phyloP scores from a whole-genome alignment of 2,797 vertebrate species.

The Spondyliosoma cantharus region DNA sequence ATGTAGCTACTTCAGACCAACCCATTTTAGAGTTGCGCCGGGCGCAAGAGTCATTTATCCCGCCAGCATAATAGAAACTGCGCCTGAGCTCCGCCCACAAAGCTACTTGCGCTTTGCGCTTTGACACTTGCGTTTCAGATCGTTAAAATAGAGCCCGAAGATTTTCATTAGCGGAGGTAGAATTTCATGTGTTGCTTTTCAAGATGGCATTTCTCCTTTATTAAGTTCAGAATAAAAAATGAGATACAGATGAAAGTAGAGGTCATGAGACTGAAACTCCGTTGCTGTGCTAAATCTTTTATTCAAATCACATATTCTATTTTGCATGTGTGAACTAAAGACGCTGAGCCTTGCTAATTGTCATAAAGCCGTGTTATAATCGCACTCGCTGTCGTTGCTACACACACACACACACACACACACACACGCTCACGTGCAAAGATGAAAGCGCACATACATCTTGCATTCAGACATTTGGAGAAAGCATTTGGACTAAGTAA shows the following conservation, averaged over 20 bases:
- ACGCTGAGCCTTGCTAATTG: conserved; percentile 7
- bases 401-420: background rate
- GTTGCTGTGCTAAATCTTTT: conserved; percentile 4
- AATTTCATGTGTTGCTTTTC: conserved; percentile 29
- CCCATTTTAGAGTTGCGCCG: too few species aligned
- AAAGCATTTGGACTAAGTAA: conserved; percentile 61
- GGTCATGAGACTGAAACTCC: background rate
- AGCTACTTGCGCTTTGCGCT: too few species aligned
- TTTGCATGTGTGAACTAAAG: conserved; percentile 10
- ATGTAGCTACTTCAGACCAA: too few species aligned
- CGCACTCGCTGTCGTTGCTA: background rate
- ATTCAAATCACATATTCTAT: conserved; percentile 13
- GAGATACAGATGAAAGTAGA: background rate
- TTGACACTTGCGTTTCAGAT: too few species aligned
- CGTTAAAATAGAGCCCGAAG: too few species aligned
- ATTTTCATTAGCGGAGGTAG: conserved; percentile 27
- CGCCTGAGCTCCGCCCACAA: too few species aligned
- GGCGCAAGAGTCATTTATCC: too few species aligned
- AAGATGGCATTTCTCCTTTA: background rate
- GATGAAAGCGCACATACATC: conserved; percentile 55
- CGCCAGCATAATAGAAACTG: too few species aligned
- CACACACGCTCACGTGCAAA: background rate
- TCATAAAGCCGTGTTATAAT: conserved; percentile 22
- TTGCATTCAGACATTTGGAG: conserved; percentile 57
- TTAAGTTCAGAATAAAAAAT: conserved; percentile 13